These are phyloP conservation scores for Chymomyza caudatula DNA, from an alignment of 2,888 invertebrate species.

Conservation along the genomic window DNA sequence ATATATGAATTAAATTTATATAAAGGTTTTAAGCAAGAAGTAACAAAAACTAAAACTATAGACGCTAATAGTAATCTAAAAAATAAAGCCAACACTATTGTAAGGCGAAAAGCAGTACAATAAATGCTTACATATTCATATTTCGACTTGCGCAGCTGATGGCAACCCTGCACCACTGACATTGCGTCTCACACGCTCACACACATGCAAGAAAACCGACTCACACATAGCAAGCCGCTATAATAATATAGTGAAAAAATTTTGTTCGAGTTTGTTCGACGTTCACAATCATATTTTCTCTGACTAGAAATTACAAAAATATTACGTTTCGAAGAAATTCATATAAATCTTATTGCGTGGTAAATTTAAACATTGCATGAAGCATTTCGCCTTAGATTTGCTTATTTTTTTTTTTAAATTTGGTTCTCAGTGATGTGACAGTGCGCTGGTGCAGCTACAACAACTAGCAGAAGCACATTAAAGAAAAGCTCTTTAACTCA, in stretches of 20 bases:
- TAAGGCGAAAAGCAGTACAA: neutral
- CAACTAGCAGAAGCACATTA: no score
- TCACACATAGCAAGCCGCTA: constrained; percentile 30
- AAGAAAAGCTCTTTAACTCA: no score
- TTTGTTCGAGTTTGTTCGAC: constrained; percentile 40
- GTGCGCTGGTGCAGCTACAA: no score
- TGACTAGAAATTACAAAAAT: constrained; percentile 16
- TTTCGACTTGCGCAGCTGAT: neutral
- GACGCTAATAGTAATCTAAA: neutral
- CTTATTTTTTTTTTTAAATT: no score
- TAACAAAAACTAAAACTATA: neutral
- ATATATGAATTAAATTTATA: neutral
- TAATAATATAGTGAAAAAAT: constrained; percentile 30
- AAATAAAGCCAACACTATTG: no score
- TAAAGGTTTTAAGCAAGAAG: neutral
- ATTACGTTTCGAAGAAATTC: no score
- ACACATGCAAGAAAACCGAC: constrained; percentile 45
- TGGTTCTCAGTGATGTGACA: no score
- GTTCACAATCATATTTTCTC: constrained; percentile 50
- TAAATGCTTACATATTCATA: neutral
- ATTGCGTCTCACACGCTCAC: constrained; percentile 50
- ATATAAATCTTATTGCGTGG: no score
- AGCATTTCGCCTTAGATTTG: no score
- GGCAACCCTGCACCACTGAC: constrained; percentile 43
- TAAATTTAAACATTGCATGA: no score